Conservation (phyloP, 2,797 vertebrate species). For the Acridotheres tristis region DNA sequence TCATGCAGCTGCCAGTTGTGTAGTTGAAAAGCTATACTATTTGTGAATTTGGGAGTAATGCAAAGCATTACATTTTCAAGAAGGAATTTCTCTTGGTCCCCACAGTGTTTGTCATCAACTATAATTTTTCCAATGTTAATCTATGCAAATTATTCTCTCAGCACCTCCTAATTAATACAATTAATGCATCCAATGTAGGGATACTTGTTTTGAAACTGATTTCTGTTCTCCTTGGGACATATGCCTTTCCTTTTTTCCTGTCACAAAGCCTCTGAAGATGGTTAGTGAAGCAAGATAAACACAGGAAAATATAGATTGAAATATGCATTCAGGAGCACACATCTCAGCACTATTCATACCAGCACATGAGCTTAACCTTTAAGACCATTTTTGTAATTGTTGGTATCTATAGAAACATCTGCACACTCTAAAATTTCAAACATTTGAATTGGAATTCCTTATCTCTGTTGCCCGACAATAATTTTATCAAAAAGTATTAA, state of each 20-base stretch:
- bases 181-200: neutral
- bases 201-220: neutral
- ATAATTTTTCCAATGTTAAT: neutral
- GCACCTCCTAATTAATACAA: neutral
- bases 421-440: neutral
- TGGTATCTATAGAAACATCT: neutral
- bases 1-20: neutral
- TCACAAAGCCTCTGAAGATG: neutral
- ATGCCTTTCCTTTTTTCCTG: neutral
- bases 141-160: neutral
- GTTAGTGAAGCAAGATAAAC: neutral
- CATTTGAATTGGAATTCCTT: neutral
- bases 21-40: neutral
- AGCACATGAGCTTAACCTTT: neutral
- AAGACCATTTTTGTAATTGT: neutral
- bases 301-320: neutral
- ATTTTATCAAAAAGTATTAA: neutral
- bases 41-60: neutral
- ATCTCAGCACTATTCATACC: neutral
- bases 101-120: neutral
- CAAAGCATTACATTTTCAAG: slow-evolving; percentile 2
- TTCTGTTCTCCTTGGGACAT: neutral
- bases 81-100: neutral
- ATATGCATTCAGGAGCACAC: neutral
- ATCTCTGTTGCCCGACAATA: neutral